Conservation (phyloP, 2,888 invertebrate genomes). For the Acronicta psi region DNA sequence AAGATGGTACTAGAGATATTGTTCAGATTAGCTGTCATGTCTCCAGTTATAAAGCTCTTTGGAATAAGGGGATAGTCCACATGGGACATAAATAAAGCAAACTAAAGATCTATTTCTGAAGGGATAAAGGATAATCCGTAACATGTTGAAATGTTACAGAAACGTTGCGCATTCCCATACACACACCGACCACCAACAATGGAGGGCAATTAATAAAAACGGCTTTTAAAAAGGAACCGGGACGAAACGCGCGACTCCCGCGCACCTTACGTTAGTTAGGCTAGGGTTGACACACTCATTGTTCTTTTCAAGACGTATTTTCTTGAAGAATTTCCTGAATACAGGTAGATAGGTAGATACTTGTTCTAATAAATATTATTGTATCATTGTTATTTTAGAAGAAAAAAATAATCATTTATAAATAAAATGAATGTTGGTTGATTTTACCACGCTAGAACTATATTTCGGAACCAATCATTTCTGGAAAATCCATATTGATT, state of each 20-base stretch:
- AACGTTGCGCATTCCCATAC: constrained; percentile 61
- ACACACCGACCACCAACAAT: constrained; percentile 77
- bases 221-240: constrained; percentile 65
- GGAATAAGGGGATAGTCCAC: constrained; percentile 30
- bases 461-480: neutral
- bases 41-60: no score
- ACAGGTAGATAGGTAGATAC: no score
- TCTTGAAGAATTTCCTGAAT: no score
- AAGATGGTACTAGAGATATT: no score
- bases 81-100: constrained; percentile 26
- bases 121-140: constrained; percentile 58
- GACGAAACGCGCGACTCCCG: constrained; percentile 64
- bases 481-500: neutral
- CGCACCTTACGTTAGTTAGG: constrained; percentile 65
- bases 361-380: no score
- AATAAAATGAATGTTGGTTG: no score
- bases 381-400: no score
- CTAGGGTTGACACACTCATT: constrained; percentile 57
- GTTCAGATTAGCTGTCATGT: neutral
- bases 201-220: constrained; percentile 76
- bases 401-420: neutral
- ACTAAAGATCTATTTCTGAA: constrained; percentile 49
- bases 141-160: constrained; percentile 53
- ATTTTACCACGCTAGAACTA: no score
- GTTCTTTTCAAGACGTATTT: neutral